Conservation (phyloP, 2,797 vertebrate genomes). For the Rhincodon typus region DNA sequence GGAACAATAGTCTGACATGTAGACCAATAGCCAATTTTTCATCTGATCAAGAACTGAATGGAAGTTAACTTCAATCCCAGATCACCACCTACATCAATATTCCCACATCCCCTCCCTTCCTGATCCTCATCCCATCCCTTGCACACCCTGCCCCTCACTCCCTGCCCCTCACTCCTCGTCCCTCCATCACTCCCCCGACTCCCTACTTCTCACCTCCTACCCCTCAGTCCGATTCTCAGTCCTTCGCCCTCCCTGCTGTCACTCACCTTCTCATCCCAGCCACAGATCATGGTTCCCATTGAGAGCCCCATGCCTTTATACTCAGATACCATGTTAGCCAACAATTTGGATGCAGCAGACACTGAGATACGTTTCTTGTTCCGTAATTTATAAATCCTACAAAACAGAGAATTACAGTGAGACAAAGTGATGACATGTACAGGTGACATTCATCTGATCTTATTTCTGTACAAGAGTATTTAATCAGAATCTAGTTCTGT, state of each 20-base stretch:
- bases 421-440: neutral
- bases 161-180: neutral
- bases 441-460: neutral
- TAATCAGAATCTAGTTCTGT: neutral
- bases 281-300: slow-evolving; percentile 26
- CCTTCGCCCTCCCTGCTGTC: too few relatives aligned
- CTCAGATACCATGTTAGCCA: slow-evolving; percentile 18
- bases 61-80: too few relatives aligned
- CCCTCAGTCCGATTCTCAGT: too few relatives aligned
- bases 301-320: slow-evolving; percentile 29
- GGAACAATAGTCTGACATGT: too few relatives aligned
- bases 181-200: too few relatives aligned
- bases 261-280: slow-evolving; percentile 25
- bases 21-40: too few relatives aligned
- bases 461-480: neutral
- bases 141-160: too few relatives aligned
- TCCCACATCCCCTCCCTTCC: neutral
- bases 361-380: slow-evolving; percentile 31
- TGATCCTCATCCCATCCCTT: neutral
- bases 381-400: neutral
- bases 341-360: neutral
- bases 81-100: too few relatives aligned
- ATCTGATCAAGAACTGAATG: too few relatives aligned
- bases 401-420: neutral
- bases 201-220: too few relatives aligned